Base-by-base conservation (phyloP, 2,113 vertebrate species). In the Melanerpes formicivorus region DNA sequence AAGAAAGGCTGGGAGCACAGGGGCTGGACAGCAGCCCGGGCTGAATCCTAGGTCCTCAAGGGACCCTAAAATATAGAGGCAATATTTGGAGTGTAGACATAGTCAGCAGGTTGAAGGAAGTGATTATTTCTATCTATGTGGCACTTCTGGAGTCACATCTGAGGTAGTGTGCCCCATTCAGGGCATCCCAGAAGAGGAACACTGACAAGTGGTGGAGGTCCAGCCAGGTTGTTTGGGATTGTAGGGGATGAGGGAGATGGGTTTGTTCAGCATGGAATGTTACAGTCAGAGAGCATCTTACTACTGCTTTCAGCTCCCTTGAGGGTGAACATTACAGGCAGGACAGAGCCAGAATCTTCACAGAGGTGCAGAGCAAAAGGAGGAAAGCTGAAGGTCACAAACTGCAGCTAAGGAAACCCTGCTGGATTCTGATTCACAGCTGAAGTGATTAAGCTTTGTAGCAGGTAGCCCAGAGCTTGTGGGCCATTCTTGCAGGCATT, bases 111-210 rank as follows among this genome's bases (percentile, higher is more conserved):
- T 37, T 60, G 55, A 90, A 37, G 37, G 44, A 62, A 69, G 52
- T 19, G 25, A 58, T 77, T 80, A 27, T 17, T 83, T 40, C 18
- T 92, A 55, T 77, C 65, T 37, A 2, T 30, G 52, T 71, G 80
- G 60, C 56, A 44, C 26, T 66, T 25, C 2, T 23, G 46, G 55
- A 86, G 50, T 60, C 63, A 34, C 30, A 69, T 9, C 50, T 26
- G 27, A 27, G 76, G 10, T 7, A 37, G 22, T 0, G 0, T n/a
- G 27, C 42, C 64, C 19, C 0, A 0, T 66, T 71, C 50, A 18
- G 70, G 37, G 14, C 21, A 80, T 59, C 21, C 34, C 21, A 74
- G n/a, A 90, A 71, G n/a, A 80, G 25, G 21, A 60, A 29, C 48
- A 19, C 55, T 84, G 63, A 42, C 9, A 65, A 37, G 25, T 3